Base-by-base conservation (phyloP, 2,888 invertebrate species). In the Troilus luridus region DNA sequence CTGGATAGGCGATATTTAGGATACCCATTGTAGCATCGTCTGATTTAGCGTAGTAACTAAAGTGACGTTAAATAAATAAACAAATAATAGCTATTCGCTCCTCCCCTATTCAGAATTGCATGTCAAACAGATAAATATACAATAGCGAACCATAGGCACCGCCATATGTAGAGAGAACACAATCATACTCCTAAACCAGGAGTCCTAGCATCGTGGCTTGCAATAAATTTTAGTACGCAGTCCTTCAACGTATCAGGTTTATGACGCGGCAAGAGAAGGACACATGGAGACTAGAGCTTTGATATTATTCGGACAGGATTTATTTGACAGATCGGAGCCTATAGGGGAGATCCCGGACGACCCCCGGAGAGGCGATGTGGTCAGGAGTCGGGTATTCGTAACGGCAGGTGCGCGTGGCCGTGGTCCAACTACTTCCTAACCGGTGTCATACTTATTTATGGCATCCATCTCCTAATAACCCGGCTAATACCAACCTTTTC, bases 221-320 rank as follows among this genome's bases (percentile, higher is more conserved):
- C 8, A 56, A 88, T 88, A 56, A 88, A 88, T 88, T 58, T 67
- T n/a, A 67, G 88, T 58, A n/a, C 17, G n/a, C 88, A 58, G 56
- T 88, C 9, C 56, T 88, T 88, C 88, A 88, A 19, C 88, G 19
- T 17, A 88, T 88, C 54, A 88, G n/a, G 56, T 58, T 88, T 88
- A 88, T 88, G 88, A 58, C 19, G 88, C 88, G 88, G 54, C 21
- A 41, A 41, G 41, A 41, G 41, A 88, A 58, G 58, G 19, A 9
- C n/a, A 9, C n/a, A 67, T 10, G 19, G 17, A 14, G 19, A 67
- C 9, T 9, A 21, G 9, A 17, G 67, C 67, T 67, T 67, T 67
- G 67, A 67, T 21, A 21, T 11, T 14, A 9, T n/a, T 67, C 21
- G n/a, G 19, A 67, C 67, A n/a, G 67, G 67, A 67, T 67, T 67